Evolutionary conservation across 2,797 vertebrate genomes (phyloP).

Genomic region (Pseudochaenichthys georgianus): DNA sequence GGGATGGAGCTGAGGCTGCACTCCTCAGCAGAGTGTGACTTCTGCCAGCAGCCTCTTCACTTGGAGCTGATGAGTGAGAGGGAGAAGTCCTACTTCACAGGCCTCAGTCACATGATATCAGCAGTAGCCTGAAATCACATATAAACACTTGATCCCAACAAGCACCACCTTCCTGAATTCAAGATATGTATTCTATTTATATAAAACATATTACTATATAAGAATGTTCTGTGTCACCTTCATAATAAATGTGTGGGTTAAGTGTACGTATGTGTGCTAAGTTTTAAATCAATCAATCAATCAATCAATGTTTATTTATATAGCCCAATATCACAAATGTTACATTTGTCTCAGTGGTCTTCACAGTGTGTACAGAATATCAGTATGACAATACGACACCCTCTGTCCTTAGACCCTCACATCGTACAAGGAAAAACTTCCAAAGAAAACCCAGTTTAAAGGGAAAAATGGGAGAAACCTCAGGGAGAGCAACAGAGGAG

Average conservation of each 20-base stretch:
- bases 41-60: slow-evolving; percentile 92
- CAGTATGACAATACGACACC: too few relatives aligned
- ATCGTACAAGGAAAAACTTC: too few relatives aligned
- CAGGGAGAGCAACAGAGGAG: too few relatives aligned
- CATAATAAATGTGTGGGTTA: slow-evolving; percentile 23
- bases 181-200: slow-evolving; percentile 41
- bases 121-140: slow-evolving; percentile 82
- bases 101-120: slow-evolving; percentile 89
- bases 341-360: too few relatives aligned
- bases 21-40: slow-evolving; percentile 91
- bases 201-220: neutral
- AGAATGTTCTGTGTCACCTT: slow-evolving; percentile 7
- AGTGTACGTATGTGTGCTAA: neutral
- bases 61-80: slow-evolving; percentile 93
- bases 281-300: too few relatives aligned
- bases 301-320: too few relatives aligned
- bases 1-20: slow-evolving; percentile 89
- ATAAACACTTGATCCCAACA: neutral
- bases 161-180: neutral
- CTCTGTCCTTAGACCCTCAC: too few relatives aligned
- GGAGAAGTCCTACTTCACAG: slow-evolving; percentile 91
- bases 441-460: too few relatives aligned
- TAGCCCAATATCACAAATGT: too few relatives aligned
- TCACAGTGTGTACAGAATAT: too few relatives aligned
- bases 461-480: too few relatives aligned